Conservation (phyloP, 2,888 invertebrate genomes). For the Dryomyza anilis region DNA sequence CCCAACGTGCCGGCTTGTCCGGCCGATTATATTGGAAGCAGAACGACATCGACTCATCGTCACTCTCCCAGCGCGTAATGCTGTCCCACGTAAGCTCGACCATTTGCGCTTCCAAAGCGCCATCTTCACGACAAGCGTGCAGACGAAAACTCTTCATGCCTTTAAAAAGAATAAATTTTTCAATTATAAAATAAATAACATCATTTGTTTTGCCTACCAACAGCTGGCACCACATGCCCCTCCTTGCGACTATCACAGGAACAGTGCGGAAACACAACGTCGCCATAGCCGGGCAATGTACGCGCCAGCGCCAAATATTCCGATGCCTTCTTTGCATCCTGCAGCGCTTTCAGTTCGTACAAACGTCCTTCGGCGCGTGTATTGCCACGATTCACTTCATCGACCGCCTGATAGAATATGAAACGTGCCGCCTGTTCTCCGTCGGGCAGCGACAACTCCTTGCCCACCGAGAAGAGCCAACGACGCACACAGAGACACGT, state of each 20-base stretch:
- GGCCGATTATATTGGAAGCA: conserved; percentile 83
- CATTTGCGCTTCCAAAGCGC: conserved; percentile 76
- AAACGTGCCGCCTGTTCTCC: conserved; percentile 79
- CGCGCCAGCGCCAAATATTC: conserved; percentile 87
- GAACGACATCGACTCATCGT: conserved; percentile 91
- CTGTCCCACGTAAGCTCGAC: conserved; percentile 84
- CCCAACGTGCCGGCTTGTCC: conserved; percentile 81
- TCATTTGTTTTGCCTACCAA: conserved; percentile 64
- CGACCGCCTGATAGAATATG: conserved; percentile 92
- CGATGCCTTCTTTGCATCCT: conserved; percentile 83
- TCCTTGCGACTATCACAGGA: conserved; percentile 88
- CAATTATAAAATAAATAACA: not conserved
- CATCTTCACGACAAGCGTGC: conserved; percentile 84
- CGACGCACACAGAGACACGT: conserved; percentile 89
- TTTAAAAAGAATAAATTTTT: conserved; percentile 32
- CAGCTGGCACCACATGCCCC: conserved; percentile 80
- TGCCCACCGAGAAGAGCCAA: conserved; percentile 81
- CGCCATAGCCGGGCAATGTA: conserved; percentile 89
- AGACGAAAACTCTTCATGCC: conserved; percentile 74
- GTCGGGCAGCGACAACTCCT: conserved; percentile 71
- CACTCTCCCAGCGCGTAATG: conserved; percentile 84
- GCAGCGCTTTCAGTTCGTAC: conserved; percentile 95
- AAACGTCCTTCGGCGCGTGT: conserved; percentile 88
- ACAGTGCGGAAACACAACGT: conserved; percentile 93
- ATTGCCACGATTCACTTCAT: conserved; percentile 93